Base-by-base conservation (phyloP, 2,113 vertebrate species). In the Sinocyclocheilus grahami region DNA sequence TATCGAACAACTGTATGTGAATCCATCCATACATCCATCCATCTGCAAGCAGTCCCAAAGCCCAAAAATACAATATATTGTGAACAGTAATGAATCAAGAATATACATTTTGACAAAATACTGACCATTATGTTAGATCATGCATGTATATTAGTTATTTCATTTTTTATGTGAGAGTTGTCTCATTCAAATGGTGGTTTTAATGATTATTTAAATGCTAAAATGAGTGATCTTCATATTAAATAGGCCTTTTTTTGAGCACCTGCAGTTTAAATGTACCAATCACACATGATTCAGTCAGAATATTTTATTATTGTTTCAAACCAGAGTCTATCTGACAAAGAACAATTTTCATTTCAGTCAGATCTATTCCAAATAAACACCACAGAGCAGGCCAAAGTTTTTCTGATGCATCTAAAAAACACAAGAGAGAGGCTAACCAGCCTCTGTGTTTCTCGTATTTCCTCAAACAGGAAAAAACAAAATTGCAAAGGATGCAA, bases 381-480 rank as follows among this genome's bases (percentile, higher is more conserved):
- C n/a, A 27, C 24, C 11, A 65, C 62, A 65, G n/a, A 12, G 60
- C 0, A 5, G 18, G 22, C 18, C 53, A 79, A 58, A 42, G 13
- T 18, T n/a, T 51, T 39, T n/a, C 10, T 60, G n/a, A 2, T 62
- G 30, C 30, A 58, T 62, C n/a, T 22, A 22, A 46, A 37, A 78
- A 42, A 55, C 67, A 63, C 27, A 46, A 55, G 60, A 24, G 58
- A 69, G 62, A 58, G n/a, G 18, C 78, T 30, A 14, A 20, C 14
- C 55, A 69, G 75, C 67, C 24, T 80, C 67, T 67, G 13, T 48
- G 65, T 74, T 42, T 53, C 53, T 33, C 60, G 88, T 60, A 85
- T 87, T 90, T 89, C 84, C 82, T 78, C 39, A 85, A 86, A 86
- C 86, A 89, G 80, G 88, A 89, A 89, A 86, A 82, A 85, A 88